Conservation (phyloP, 2,888 invertebrate genomes). For the Mythimna albipuncta region DNA sequence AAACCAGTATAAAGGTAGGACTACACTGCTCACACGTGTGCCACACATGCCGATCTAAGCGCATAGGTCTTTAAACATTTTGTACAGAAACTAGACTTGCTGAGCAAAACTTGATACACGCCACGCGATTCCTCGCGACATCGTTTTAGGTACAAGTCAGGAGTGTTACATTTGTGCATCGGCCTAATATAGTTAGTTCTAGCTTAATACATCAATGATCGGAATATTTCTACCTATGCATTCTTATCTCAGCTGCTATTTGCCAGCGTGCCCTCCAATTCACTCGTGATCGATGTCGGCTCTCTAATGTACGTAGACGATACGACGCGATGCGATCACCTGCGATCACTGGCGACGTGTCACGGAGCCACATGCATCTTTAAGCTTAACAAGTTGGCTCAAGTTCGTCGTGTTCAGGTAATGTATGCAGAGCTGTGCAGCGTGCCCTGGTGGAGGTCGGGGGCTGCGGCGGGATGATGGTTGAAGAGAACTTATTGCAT, state of each 20-base stretch:
- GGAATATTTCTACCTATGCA: not conserved
- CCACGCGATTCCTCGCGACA: no score
- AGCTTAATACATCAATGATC: not conserved
- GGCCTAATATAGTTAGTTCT: no score
- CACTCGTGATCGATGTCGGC: slow-evolving; percentile 9
- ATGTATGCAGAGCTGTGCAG: slow-evolving; percentile 5
- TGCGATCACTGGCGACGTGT: slow-evolving; percentile 18
- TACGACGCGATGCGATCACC: not conserved
- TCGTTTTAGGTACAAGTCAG: no score
- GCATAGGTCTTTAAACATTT: no score
- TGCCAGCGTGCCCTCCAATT: not conserved
- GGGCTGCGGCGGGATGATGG: not conserved
- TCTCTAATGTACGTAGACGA: not conserved
- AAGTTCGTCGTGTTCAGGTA: slow-evolving; percentile 16
- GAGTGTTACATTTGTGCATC: no score
- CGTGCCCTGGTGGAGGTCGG: not conserved
- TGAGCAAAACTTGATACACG: no score
- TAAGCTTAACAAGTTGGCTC: slow-evolving; percentile 29
- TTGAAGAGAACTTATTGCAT: not conserved
- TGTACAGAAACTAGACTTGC: no score
- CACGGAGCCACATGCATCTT: slow-evolving; percentile 26
- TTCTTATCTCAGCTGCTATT: not conserved
- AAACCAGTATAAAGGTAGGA: no score
- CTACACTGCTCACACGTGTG: no score
- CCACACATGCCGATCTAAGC: no score